Conservation (phyloP, 2,888 invertebrate genomes). For the Corythucha ciliata region DNA sequence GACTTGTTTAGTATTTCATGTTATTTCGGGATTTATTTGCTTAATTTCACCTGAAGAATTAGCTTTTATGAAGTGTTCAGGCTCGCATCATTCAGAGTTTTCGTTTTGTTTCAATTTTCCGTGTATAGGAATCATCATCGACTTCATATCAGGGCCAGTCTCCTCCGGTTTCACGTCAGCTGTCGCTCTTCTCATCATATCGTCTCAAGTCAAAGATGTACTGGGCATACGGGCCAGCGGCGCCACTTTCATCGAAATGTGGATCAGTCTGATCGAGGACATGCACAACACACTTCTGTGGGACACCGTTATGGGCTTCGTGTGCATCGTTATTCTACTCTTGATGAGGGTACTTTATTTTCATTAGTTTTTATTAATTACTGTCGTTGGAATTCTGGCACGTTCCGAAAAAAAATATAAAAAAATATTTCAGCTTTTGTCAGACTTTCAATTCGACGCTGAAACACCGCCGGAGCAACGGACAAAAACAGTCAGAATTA, state of each 20-base stretch:
- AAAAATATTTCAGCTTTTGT: conserved; percentile 49
- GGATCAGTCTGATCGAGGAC: conserved; percentile 60
- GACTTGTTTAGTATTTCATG: too few relatives aligned
- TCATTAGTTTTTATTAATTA: neutral
- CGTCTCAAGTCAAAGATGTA: conserved; percentile 78
- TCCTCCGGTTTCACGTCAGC: conserved; percentile 85
- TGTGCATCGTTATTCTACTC: conserved; percentile 64
- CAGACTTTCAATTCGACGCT: conserved; percentile 54
- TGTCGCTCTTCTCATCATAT: conserved; percentile 77
- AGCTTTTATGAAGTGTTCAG: too few relatives aligned
- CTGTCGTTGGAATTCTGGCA: neutral
- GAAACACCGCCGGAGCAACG: conserved; percentile 37
- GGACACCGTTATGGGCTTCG: conserved; percentile 65
- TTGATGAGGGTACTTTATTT: conserved; percentile 55
- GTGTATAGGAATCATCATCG: conserved; percentile 70
- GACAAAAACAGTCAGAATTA: conserved; percentile 48
- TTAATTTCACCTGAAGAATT: too few relatives aligned
- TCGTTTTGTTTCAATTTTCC: too few relatives aligned
- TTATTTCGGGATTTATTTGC: too few relatives aligned
- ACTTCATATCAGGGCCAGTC: conserved; percentile 83
- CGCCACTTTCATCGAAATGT: conserved; percentile 66
- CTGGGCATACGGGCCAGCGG: conserved; percentile 64
- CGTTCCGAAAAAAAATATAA: neutral
- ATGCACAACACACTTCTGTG: conserved; percentile 55
- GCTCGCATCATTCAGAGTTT: too few relatives aligned